These are phyloP conservation scores for Hyaena hyaena DNA, from an alignment of 2,113 vertebrate species.

Conservation along the genomic window DNA sequence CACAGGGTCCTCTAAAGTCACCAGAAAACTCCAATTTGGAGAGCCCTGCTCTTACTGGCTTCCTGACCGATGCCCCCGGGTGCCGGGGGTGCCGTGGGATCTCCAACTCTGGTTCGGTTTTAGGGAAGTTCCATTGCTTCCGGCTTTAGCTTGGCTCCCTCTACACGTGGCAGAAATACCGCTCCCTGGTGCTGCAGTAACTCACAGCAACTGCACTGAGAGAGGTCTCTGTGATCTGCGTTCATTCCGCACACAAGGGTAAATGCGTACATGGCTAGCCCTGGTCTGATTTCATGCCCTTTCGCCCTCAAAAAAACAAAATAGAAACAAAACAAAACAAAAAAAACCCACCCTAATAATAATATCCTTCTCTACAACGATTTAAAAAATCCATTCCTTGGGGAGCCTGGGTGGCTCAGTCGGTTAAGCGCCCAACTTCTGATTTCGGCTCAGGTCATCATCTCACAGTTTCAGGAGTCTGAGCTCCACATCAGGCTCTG, in stretches of 20 bases:
- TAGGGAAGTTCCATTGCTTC: background rate
- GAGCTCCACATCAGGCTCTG: too few species aligned
- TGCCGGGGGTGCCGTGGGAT: background rate
- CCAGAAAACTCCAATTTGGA: background rate
- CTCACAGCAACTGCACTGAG: background rate
- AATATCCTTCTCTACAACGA: background rate
- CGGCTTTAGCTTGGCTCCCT: background rate
- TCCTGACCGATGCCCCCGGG: background rate
- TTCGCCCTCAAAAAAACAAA: background rate
- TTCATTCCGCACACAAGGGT: background rate
- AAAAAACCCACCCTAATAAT: background rate
- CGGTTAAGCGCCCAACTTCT: too few species aligned
- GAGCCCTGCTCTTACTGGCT: background rate
- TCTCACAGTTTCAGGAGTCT: too few species aligned
- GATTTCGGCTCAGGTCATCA: too few species aligned
- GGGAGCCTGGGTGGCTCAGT: too few species aligned
- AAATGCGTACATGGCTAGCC: background rate
- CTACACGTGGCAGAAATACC: background rate
- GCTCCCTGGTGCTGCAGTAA: background rate
- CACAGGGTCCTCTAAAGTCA: constrained; percentile 31
- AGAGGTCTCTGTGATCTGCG: too few species aligned
- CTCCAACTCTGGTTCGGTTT: background rate
- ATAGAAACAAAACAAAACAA: background rate
- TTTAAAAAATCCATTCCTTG: background rate
- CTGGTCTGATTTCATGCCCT: background rate